Percentiles rank a stretch among this genome's conserved stretches.
These are phyloP conservation scores for Oreamnos americanus DNA, from an alignment of 2,113 vertebrate species.

Conservation along the genomic window DNA sequence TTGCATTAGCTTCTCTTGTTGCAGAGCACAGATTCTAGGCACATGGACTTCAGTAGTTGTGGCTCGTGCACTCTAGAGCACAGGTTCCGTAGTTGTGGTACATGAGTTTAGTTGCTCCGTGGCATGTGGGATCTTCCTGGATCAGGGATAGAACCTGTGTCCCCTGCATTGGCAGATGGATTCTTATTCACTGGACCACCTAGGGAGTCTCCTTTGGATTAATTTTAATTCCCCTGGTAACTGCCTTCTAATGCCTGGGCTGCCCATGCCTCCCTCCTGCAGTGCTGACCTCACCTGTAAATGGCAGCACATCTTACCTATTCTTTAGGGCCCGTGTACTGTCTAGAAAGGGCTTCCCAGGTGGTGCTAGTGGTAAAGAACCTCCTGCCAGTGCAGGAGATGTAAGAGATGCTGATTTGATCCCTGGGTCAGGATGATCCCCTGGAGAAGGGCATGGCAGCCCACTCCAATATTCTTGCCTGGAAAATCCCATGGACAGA, in stretches of 20 bases:
- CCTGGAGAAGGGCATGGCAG: not conserved
- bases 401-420: not conserved
- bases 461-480: not conserved
- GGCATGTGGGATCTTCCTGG: not conserved
- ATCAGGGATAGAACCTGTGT: not conserved
- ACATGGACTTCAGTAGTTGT: not conserved
- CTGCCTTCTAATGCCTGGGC: not conserved
- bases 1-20: not conserved
- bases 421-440: not conserved
- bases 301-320: not conserved
- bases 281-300: conserved; percentile 1
- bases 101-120: not conserved
- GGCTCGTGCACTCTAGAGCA: not conserved
- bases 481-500: not conserved
- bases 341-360: not conserved
- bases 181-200: not conserved
- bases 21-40: not conserved
- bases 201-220: not conserved
- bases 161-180: not conserved
- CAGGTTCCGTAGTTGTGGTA: not conserved
- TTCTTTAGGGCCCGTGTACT: not conserved
- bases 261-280: not conserved
- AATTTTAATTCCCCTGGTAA: not conserved
- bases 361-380: not conserved
- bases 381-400: not conserved